Evolutionary conservation across 2,797 vertebrate species (phyloP), one percentile per base, ranked within the genome.

Genomic region (Hydrolagus colliei): DNA sequence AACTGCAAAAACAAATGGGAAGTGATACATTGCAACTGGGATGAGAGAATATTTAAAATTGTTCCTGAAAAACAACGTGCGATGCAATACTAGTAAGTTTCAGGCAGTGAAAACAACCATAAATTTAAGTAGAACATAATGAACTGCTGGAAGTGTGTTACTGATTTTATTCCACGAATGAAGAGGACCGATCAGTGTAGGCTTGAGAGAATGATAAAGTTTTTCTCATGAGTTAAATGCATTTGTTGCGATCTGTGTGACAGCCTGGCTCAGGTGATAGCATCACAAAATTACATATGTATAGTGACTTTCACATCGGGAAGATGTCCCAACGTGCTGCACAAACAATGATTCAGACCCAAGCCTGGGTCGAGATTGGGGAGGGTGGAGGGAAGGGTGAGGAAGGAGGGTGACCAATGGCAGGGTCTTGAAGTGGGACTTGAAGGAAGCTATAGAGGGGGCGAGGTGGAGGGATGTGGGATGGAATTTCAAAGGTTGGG

Each of bases 161-260:
- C 79, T 71, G 63, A 68, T 84, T 84, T 84, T 68, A 84, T 67
- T 84, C 71, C 62, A 84, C 41, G 67, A 84, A 9, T 84, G 79
- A 35, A 63, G 71, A 84, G 68, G 79, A 71, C 79, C 63, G 63
- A 84, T 84, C 65, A 71, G 41, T 84, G 79, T 67, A 71, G 18
- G 79, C 62, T 52, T 32, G 67, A 84, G 65, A 68, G 79, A 84
- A 68, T 67, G 5, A 84, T 84, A 67, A 84, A 18, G 14, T 68
- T 18, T 61, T 77, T n/a, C 75, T 84, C 71, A 67, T 71, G 20
- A 11, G 32, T 67, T 84, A 71, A 84, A 27, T 20, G 16, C 65
- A 84, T 18, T 68, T 84, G 41, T 16, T 16, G 65, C 79, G 2
- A 35, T 67, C 79, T 18, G 27, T 5, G 14, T 1, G 71, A n/a